Evolutionary conservation across 2,797 vertebrate genomes (phyloP).

Genomic region (Eutrigla gurnardus): DNA sequence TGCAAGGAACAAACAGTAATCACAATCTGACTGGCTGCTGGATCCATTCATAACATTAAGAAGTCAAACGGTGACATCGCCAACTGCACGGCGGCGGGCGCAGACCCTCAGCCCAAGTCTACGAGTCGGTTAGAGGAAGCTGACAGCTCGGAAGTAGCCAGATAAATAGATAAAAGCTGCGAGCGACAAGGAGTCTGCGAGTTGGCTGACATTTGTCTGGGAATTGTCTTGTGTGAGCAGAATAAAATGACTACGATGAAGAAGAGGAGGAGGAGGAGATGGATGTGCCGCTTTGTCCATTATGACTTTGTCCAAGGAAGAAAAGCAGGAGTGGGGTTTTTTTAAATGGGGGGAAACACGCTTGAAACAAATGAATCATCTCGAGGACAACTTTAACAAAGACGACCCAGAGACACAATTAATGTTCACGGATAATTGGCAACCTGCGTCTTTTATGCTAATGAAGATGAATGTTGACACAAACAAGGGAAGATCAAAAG

Average conservation of each 20-base stretch:
- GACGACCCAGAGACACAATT: constrained; percentile 39
- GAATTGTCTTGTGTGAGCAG: constrained; percentile 62
- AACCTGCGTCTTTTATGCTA: constrained; percentile 54
- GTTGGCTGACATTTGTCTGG: constrained; percentile 71
- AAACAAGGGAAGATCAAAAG: constrained; percentile 57
- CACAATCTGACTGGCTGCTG: constrained; percentile 13
- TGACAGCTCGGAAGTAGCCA: constrained; percentile 58
- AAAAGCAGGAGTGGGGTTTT: constrained; percentile 23
- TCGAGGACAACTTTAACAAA: constrained; percentile 19
- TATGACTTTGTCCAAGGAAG: constrained; percentile 45
- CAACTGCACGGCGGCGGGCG: constrained; percentile 24
- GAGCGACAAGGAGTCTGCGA: constrained; percentile 51
- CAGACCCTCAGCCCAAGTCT: constrained; percentile 50
- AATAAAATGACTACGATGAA: constrained; percentile 49
- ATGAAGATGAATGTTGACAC: constrained; percentile 66
- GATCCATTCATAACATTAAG: constrained; percentile 43
- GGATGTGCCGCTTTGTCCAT: constrained; percentile 19
- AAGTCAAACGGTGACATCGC: constrained; percentile 40
- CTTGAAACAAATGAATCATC: constrained; percentile 40
- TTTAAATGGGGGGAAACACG: constrained; percentile 3
- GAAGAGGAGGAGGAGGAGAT: constrained; percentile 26
- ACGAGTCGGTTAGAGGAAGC: constrained; percentile 55
- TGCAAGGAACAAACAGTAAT: constrained; percentile 11
- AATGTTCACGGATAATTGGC: constrained; percentile 53
- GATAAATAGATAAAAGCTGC: constrained; percentile 70